These are phyloP conservation scores for Dreissena polymorpha DNA, from an alignment of 1,140 invertebrate species.

Conservation along the genomic window DNA sequence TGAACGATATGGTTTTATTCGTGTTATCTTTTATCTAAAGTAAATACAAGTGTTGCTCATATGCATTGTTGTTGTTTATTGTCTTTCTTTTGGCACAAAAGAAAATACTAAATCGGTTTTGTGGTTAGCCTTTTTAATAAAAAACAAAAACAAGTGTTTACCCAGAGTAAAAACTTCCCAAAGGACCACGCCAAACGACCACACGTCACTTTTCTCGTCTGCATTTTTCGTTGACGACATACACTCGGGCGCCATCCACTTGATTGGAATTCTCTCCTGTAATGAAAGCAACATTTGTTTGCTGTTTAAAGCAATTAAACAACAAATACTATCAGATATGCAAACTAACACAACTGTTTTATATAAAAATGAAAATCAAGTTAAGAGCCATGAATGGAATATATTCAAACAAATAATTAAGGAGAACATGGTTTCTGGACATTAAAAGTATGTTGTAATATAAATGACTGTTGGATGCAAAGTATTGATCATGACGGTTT, in stretches of 20 bases:
- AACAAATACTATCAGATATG: neutral
- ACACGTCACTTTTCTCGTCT: slow-evolving; percentile 67
- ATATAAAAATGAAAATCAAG: neutral
- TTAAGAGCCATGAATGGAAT: neutral
- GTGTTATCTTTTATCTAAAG: no score
- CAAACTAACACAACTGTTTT: neutral
- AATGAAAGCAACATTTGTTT: no score
- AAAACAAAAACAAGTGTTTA: no score
- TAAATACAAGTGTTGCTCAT: no score
- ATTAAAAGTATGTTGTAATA: neutral
- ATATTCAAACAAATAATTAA: neutral
- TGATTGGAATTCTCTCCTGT: slow-evolving; percentile 61
- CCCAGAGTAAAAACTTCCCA: no score
- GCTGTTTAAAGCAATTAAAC: no score
- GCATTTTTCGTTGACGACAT: slow-evolving; percentile 47
- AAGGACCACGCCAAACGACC: slow-evolving; percentile 71
- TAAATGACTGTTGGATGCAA: neutral
- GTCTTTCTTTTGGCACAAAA: no score
- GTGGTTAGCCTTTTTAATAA: no score
- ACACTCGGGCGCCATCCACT: slow-evolving; percentile 66
- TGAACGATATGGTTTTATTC: no score
- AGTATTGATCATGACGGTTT: neutral
- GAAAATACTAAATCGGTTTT: no score
- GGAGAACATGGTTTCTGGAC: neutral
- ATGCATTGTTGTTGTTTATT: no score